Conservation (phyloP, 2,113 vertebrate genomes). For the Xiphophorus maculatus region DNA sequence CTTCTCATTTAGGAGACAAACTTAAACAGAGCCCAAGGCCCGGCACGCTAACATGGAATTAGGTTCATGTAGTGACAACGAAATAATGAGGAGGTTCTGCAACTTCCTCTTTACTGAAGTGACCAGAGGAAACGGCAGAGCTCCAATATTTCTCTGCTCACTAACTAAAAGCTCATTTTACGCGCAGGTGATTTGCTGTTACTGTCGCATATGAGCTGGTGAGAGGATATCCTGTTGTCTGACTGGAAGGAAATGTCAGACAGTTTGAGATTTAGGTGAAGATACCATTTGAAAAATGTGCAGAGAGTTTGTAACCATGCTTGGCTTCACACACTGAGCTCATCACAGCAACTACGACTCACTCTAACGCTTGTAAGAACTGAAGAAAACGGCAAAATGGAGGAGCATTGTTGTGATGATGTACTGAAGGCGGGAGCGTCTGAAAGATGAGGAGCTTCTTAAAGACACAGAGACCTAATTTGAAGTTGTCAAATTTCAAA, state of each 20-base stretch:
- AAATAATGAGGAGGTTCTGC: conserved; percentile 51
- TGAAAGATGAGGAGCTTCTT: too few species aligned
- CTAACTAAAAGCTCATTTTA: neutral
- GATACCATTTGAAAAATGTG: neutral
- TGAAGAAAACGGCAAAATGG: too few species aligned
- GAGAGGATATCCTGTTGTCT: neutral
- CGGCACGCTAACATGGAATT: conserved; percentile 36
- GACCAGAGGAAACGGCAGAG: conserved; percentile 9
- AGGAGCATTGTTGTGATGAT: too few species aligned
- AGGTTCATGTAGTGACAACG: conserved; percentile 50
- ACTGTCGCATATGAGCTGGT: neutral
- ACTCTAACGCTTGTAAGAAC: too few species aligned
- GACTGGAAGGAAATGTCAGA: neutral
- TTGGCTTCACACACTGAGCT: neutral
- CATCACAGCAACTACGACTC: too few species aligned
- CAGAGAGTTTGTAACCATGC: neutral
- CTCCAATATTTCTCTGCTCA: conserved; percentile 11
- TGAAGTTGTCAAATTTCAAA: too few species aligned
- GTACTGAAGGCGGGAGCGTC: too few species aligned
- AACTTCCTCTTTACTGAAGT: conserved; percentile 6
- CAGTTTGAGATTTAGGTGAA: neutral
- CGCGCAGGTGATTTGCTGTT: neutral
- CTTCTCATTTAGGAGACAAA: conserved; percentile 74
- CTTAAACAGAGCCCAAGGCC: conserved; percentile 63
- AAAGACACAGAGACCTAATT: too few species aligned